Evolutionary conservation across 2,888 invertebrate species (phyloP).

Genomic region (Apotomis turbidana): DNA sequence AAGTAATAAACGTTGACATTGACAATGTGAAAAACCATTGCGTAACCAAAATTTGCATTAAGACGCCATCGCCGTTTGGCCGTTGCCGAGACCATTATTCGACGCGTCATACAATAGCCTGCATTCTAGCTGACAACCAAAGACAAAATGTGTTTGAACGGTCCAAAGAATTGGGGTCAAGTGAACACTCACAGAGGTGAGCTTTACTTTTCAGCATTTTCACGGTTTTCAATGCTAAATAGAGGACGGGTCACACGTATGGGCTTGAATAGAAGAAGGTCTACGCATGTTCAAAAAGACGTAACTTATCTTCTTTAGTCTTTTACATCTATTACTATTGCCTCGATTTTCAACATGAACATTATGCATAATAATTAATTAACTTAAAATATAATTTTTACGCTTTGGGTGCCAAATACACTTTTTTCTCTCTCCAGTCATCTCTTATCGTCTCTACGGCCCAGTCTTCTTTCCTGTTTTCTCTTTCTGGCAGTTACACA

Average conservation of each 20-base stretch:
- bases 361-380: no score
- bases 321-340: no score
- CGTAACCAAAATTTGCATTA: constrained; percentile 35
- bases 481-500: no score
- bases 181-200: constrained; percentile 11
- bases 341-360: no score
- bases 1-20: constrained; percentile 29
- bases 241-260: background rate
- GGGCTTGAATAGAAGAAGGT: background rate
- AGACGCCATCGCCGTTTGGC: constrained; percentile 10
- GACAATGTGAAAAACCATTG: constrained; percentile 37
- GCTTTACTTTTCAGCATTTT: constrained; percentile 25
- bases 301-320: no score
- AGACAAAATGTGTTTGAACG: constrained; percentile 30
- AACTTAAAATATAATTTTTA: no score
- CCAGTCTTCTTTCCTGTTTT: no score
- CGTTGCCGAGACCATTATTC: constrained; percentile 17
- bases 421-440: no score
- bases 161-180: constrained; percentile 31
- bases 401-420: no score
- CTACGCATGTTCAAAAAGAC: background rate
- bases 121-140: constrained; percentile 18
- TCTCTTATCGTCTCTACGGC: no score
- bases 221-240: constrained; percentile 14
- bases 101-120: constrained; percentile 15